A percentile compares a stretch with the other conserved stretches of the same genome.
phyloP scores from a whole-genome alignment of 1,140 invertebrate species.

The Saccostrea cuccullata region DNA sequence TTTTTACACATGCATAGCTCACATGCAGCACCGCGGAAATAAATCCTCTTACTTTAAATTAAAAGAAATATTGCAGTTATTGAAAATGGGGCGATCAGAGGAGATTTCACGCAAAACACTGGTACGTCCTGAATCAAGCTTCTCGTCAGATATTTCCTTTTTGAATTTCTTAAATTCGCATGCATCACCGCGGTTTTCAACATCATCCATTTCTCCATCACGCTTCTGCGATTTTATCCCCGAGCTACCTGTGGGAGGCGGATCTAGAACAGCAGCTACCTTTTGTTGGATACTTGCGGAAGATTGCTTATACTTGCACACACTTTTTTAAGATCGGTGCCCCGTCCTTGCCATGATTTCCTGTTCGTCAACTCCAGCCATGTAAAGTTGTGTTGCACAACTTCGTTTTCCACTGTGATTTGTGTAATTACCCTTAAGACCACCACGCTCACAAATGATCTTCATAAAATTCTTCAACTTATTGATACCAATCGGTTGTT shows the following conservation, averaged over 20 bases:
- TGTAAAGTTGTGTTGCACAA: constrained; percentile 43
- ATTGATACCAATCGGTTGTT: constrained; percentile 33
- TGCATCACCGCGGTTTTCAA: too few species aligned
- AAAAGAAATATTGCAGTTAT: too few species aligned
- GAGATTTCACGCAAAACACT: too few species aligned
- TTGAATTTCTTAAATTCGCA: too few species aligned
- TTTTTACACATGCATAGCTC: too few species aligned
- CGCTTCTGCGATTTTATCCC: neutral
- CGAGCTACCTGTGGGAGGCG: neutral
- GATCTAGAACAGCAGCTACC: neutral
- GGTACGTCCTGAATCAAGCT: too few species aligned
- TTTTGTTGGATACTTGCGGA: neutral
- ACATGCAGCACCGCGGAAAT: too few species aligned
- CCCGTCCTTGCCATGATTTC: constrained; percentile 37
- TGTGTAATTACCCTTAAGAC: constrained; percentile 22
- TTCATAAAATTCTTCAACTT: constrained; percentile 44
- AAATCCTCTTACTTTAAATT: too few species aligned
- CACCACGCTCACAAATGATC: constrained; percentile 19
- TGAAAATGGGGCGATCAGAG: too few species aligned
- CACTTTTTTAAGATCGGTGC: neutral
- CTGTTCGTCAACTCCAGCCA: constrained; percentile 40
- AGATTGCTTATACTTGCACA: neutral
- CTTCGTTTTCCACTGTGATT: constrained; percentile 50
- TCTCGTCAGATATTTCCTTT: too few species aligned
- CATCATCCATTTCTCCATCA: too few species aligned